Base-by-base conservation (phyloP, 2,888 invertebrate genomes). In the Onchidella celtica region DNA sequence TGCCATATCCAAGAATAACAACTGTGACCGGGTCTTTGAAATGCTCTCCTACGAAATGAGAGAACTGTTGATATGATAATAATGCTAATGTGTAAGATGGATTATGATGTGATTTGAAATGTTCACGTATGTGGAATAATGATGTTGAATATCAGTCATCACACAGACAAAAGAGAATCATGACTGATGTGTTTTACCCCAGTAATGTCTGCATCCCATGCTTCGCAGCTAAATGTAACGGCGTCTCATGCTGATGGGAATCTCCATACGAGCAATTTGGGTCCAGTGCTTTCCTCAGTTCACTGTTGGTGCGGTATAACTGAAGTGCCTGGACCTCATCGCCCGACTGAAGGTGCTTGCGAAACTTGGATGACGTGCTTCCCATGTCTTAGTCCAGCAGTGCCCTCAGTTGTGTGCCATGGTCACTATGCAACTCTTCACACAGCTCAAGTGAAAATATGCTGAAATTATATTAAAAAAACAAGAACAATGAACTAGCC, bases 271-370 rank as follows among this genome's bases (percentile, higher is more conserved):
- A 95, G 82, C 95, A 93, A 91, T 95, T 96, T 0, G 96, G 95
- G 90, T 96, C 95, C 65, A 96, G 93, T 85, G 94, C 95, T 89
- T 95, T 95, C 83, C 95, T 94, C 84, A 96, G 92, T 88, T 96
- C 95, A 36, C 95, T 94, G 91, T 95, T 92, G 91, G 95, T 95
- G 90, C 95, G 95, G 90, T 95, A 95, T 85, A 95, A 93, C 90
- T 95, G 95, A 94, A 96, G 94, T 27, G 95, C 95, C 75, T 95
- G 95, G 90, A 95, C 95, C 91, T 96, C 96, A 91, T 96, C 96
- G 40, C 96, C 96, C 93, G 95, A 95, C 90, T 95, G 95, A 75
- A 96, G 94, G 91, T 95, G 95, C 89, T 95, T 95, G 87, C 95
- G 95, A 91, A 96, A 95, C 92, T 96, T 96, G 47, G 95, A 95